A percentile compares a stretch with the other conserved stretches of the same genome.
These are phyloP conservation scores for Dendroctonus ponderosae DNA, from an alignment of 1,140 invertebrate species.

Conservation along the genomic window DNA sequence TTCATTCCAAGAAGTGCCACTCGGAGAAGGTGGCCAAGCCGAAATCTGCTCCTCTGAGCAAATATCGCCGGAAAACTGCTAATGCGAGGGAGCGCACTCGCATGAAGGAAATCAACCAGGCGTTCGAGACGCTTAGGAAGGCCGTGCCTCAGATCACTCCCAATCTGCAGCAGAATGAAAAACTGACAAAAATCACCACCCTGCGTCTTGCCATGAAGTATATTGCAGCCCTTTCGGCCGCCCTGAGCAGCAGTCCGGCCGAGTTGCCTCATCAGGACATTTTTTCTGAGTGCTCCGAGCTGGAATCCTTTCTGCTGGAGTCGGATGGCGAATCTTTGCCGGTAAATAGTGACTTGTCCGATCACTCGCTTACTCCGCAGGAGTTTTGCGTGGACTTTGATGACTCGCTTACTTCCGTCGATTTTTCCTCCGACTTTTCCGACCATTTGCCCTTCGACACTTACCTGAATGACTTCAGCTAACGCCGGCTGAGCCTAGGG, in stretches of 20 bases:
- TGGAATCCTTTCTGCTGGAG: conserved; percentile 47
- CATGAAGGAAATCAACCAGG: conserved; percentile 86
- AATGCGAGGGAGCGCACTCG: conserved; percentile 82
- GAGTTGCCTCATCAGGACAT: conserved; percentile 36
- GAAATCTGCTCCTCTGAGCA: conserved; percentile 80
- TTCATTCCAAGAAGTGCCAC: conserved; percentile 9
- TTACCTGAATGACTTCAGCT: conserved; percentile 46
- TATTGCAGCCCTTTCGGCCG: conserved; percentile 65
- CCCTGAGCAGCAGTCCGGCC: conserved; percentile 40
- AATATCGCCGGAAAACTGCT: conserved; percentile 85
- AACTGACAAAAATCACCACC: conserved; percentile 86
- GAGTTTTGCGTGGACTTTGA: conserved; percentile 45
- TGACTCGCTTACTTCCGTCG: conserved; percentile 44
- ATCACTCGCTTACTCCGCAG: conserved; percentile 46
- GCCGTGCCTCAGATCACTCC: conserved; percentile 66
- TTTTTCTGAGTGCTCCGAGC: conserved; percentile 46
- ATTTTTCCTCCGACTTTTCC: conserved; percentile 45
- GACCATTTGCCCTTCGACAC: conserved; percentile 46
- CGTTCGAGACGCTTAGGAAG: conserved; percentile 75
- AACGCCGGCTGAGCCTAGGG: conserved; percentile 11
- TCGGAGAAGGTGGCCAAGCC: conserved; percentile 56
- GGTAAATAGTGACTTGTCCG: conserved; percentile 45
- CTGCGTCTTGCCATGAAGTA: conserved; percentile 85
- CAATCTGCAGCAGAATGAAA: conserved; percentile 60
- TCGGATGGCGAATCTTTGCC: conserved; percentile 49